Percentiles rank a stretch among this genome's conserved stretches.
These are phyloP conservation scores for Butorides virescens DNA, from an alignment of 2,113 vertebrate genomes.

Conservation along the genomic window DNA sequence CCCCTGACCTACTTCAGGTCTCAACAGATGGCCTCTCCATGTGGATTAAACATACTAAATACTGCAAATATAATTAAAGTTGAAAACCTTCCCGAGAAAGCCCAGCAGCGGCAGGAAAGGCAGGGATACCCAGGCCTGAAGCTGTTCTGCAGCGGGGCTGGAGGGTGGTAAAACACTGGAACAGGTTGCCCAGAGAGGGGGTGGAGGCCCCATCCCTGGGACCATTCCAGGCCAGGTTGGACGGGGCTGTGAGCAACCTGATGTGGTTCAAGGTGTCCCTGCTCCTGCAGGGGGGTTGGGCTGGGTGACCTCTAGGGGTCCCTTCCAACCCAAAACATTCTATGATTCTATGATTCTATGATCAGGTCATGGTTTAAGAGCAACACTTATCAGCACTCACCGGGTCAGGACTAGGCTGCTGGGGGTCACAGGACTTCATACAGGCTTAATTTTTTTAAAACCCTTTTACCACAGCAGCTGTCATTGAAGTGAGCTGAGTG, in stretches of 20 bases:
- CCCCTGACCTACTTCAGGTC: slow-evolving; percentile 58
- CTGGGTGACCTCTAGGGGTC: no score
- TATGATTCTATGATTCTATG: no score
- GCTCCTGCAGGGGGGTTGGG: no score
- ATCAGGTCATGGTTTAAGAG: neutral
- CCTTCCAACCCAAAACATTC: no score
- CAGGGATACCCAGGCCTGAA: neutral
- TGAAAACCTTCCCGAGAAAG: neutral
- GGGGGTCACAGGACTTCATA: neutral
- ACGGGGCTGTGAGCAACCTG: no score
- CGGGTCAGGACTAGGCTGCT: neutral
- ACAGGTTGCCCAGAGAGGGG: no score
- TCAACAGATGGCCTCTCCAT: slow-evolving; percentile 45
- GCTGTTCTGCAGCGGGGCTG: neutral
- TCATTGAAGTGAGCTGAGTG: neutral
- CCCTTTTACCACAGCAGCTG: slow-evolving; percentile 20
- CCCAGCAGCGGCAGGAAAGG: neutral
- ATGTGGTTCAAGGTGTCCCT: no score
- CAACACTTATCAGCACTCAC: neutral
- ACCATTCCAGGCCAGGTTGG: no score
- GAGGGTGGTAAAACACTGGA: no score
- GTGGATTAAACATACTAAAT: slow-evolving; percentile 47
- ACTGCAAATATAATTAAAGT: slow-evolving; percentile 48
- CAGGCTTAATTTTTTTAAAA: neutral
- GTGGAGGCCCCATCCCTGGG: no score